Evolutionary conservation across 1,140 invertebrate species (phyloP), one percentile per base, ranked within the genome.

Genomic region (Drosophila bipectinata): DNA sequence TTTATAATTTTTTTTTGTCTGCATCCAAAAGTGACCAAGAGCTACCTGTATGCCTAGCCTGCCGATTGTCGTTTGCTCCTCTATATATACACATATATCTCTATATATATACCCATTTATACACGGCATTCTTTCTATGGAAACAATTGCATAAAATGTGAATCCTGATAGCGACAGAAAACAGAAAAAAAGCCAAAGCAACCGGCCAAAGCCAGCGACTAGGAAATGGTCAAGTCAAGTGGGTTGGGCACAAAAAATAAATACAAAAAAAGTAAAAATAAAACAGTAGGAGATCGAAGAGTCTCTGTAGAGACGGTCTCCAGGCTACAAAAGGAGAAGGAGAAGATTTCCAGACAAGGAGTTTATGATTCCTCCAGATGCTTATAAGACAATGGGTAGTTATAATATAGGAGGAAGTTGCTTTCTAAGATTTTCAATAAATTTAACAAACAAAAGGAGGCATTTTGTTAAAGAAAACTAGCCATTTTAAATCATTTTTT

Each of bases 71-170:
- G 47, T 54, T 51, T 14, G 47, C 57, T 47, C 18, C 44, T 48
- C 28, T 67, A 41, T 62, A 34, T 77, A 30, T 34, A 18, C 10
- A 56, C 3, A n/a, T 41, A n/a, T 57, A 3, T 44, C 5, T 47
- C 24, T 14, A 24, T 47, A 34, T 54, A 56, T 41, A 37, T 18
- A 47, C 51, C 26, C 55, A 79, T 88, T 87, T 83, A 79, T 79
- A 88, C 68, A 77, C 67, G 67, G 53, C 76, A 88, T 87, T 87
- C 84, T 87, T 87, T 87, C 83, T 88, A 87, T 88, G 76, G 83
- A 87, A 87, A 87, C 83, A 87, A 88, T 87, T 87, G 82, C 83
- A 87, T 87, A 87, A 88, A 87, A 87, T 87, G 82, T 76, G 82
- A 87, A 87, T 87, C 75, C 82, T 82, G 83, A 87, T 87, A 87